Evolutionary conservation across 2,797 vertebrate species (phyloP).

Genomic region (Malurus leucopterus): DNA sequence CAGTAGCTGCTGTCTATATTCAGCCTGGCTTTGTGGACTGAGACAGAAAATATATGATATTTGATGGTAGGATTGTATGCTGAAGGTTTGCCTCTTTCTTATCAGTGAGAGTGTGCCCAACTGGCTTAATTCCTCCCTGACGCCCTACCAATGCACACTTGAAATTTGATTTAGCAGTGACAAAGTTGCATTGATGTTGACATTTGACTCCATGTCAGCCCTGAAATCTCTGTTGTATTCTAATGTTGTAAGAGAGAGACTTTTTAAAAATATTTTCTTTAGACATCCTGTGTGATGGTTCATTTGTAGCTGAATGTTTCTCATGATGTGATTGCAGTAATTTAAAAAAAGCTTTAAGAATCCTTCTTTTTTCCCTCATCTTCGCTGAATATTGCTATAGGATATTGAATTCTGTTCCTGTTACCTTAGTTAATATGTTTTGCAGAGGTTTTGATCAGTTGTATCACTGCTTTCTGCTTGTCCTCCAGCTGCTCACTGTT

Average conservation of each 20-base stretch:
- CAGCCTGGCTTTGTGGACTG: background rate
- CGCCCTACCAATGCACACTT: background rate
- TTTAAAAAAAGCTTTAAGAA: conserved; percentile 16
- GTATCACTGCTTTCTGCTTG: background rate
- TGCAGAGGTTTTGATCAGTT: background rate
- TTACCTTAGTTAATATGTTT: background rate
- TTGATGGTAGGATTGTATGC: background rate
- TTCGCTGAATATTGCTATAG: background rate
- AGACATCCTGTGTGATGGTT: background rate
- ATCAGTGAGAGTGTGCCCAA: background rate
- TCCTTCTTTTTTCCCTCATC: background rate
- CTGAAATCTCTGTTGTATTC: background rate
- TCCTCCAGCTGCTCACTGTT: background rate
- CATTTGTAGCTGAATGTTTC: background rate
- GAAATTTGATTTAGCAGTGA: background rate
- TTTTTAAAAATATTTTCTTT: background rate
- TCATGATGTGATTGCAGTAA: background rate
- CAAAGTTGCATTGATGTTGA: background rate
- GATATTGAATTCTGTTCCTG: background rate
- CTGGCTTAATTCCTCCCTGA: background rate
- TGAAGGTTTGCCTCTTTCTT: background rate
- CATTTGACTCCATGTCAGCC: background rate
- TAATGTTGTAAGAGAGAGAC: background rate
- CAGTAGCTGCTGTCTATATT: background rate
- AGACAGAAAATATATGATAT: background rate